phyloP scores from a whole-genome alignment of 2,888 invertebrate species.

The Hirtodrosophila confusa region DNA sequence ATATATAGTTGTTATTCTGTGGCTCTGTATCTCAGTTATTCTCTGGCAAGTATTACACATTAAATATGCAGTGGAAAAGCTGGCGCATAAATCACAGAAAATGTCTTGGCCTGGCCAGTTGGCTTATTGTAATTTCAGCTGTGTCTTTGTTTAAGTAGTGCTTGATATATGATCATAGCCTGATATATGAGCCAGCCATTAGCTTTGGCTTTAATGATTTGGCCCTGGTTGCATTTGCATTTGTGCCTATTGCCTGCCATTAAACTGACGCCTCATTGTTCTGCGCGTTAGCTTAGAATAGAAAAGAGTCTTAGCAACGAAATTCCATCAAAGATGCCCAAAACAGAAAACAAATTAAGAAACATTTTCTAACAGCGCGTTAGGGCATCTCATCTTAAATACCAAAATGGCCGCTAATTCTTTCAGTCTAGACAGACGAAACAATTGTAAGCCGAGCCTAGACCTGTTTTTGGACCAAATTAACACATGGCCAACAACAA shows the following conservation, averaged over 20 bases:
- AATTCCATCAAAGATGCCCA: conserved; percentile 40
- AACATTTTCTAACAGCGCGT: conserved; percentile 32
- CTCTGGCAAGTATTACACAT: conserved; percentile 43
- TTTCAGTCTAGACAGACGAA: conserved; percentile 38
- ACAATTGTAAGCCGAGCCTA: conserved; percentile 52
- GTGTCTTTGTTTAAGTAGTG: conserved; percentile 10
- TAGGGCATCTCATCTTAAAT: conserved; percentile 38
- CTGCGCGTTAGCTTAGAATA: conserved; percentile 34
- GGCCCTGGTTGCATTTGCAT: conserved; percentile 45
- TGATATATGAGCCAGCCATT: conserved; percentile 65
- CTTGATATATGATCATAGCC: conserved; percentile 51
- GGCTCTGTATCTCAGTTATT: conserved; percentile 10
- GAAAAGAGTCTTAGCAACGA: neutral
- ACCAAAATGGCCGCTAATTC: conserved; percentile 58
- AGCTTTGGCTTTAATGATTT: conserved; percentile 62
- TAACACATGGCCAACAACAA: conserved; percentile 44
- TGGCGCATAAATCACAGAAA: conserved; percentile 62
- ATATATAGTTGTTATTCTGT: conserved; percentile 13
- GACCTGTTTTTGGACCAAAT: conserved; percentile 52
- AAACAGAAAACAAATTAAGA: conserved; percentile 52
- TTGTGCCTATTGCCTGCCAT: conserved; percentile 15
- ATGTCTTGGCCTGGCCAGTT: conserved; percentile 28
- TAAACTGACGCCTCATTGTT: conserved; percentile 27
- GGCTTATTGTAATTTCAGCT: conserved; percentile 30
- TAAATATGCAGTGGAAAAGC: conserved; percentile 54